Evolutionary conservation across 1,140 invertebrate genomes (phyloP).

Genomic region (Drosophila saltans): DNA sequence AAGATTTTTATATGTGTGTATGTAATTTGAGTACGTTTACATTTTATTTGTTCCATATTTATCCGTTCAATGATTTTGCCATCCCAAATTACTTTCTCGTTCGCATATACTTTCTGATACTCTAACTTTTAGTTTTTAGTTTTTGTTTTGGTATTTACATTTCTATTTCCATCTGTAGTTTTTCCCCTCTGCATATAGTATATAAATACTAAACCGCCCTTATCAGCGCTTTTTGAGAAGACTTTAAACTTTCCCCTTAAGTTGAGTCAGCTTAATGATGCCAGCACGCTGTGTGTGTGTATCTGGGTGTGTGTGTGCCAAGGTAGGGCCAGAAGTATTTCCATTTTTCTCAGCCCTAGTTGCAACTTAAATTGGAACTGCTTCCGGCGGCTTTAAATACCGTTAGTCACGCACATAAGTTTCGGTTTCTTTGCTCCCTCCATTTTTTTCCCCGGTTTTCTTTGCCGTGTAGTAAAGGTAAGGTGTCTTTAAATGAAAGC

Average conservation of each 20-base stretch:
- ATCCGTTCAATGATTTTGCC: too few species aligned
- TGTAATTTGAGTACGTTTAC: too few species aligned
- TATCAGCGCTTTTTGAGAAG: slow-evolving; percentile 21
- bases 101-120: background rate
- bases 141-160: background rate
- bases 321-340: background rate
- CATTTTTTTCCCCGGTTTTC: slow-evolving; percentile 13
- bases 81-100: too few species aligned
- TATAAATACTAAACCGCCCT: background rate
- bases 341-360: slow-evolving; percentile 38
- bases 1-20: too few species aligned
- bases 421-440: slow-evolving; percentile 26
- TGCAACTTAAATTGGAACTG: slow-evolving; percentile 82
- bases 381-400: slow-evolving; percentile 82
- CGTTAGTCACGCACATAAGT: slow-evolving; percentile 76
- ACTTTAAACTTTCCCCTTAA: slow-evolving; percentile 40
- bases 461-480: slow-evolving; percentile 40
- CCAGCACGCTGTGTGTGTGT: slow-evolving; percentile 29
- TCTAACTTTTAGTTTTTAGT: background rate
- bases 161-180: slow-evolving; percentile 3
- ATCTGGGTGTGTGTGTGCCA: background rate
- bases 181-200: background rate
- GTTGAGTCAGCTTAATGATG: slow-evolving; percentile 77
- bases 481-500: slow-evolving; percentile 63
- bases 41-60: too few species aligned